Percentiles rank a stretch among this genome's conserved stretches.
These are phyloP conservation scores for Pammene fasciana DNA, from an alignment of 2,888 invertebrate species.

Conservation along the genomic window DNA sequence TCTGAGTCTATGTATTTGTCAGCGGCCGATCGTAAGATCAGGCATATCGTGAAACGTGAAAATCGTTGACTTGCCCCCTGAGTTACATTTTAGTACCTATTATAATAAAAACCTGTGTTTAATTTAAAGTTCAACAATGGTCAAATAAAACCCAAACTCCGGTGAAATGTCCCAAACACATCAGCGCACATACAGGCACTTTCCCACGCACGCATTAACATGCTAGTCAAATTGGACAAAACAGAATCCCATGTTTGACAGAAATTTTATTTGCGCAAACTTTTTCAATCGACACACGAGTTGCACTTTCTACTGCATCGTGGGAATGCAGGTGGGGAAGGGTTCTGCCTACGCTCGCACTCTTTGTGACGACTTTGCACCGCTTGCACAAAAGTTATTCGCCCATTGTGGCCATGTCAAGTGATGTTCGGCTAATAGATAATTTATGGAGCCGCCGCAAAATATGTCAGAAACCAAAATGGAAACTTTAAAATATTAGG, in stretches of 20 bases:
- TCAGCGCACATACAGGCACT: slow-evolving; percentile 11
- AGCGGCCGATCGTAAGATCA: no score
- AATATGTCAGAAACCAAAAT: slow-evolving; percentile 60
- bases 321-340: slow-evolving; percentile 83
- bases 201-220: slow-evolving; percentile 59
- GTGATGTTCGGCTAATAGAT: slow-evolving; percentile 79
- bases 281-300: slow-evolving; percentile 63
- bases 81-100: no score
- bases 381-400: slow-evolving; percentile 80
- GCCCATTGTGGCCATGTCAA: slow-evolving; percentile 77
- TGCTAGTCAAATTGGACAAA: slow-evolving; percentile 62
- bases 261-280: slow-evolving; percentile 77
- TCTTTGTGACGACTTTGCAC: slow-evolving; percentile 65
- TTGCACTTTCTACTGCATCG: slow-evolving; percentile 77
- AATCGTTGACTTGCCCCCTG: no score
- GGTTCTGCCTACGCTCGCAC: slow-evolving; percentile 66
- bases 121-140: neutral
- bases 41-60: no score
- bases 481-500: slow-evolving; percentile 75
- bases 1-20: no score
- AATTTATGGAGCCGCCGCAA: slow-evolving; percentile 76
- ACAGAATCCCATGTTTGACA: slow-evolving; percentile 75
- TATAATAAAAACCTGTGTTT: neutral
- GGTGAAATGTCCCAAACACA: slow-evolving; percentile 10
- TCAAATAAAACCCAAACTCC: slow-evolving; percentile 14